phyloP scores from a whole-genome alignment of 1,140 invertebrate species.

The Philotrypesis tridentata region DNA sequence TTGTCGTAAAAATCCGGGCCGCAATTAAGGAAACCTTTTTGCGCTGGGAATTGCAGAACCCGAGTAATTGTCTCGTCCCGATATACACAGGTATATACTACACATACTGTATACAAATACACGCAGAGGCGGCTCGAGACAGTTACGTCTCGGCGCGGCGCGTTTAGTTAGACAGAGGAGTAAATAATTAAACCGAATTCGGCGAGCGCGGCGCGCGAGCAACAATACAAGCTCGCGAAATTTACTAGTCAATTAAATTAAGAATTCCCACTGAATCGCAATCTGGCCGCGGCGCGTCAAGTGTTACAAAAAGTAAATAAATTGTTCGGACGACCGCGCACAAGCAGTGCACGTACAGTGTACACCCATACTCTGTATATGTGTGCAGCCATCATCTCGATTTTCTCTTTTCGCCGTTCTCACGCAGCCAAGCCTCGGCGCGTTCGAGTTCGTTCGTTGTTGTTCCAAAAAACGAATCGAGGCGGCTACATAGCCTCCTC shows the following conservation, averaged over 20 bases:
- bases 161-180: background rate
- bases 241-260: conserved; percentile 40
- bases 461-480: conserved; percentile 12
- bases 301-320: conserved; percentile 55
- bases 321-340: background rate
- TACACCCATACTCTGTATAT: too few species aligned
- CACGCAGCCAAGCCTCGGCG: background rate
- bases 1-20: background rate
- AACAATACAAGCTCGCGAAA: conserved; percentile 21
- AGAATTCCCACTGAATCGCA: conserved; percentile 42
- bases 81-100: too few species aligned
- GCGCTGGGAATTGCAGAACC: background rate
- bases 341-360: too few species aligned
- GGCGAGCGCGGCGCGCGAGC: too few species aligned
- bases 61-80: conserved; percentile 1
- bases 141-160: background rate
- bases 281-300: conserved; percentile 56
- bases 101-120: too few species aligned
- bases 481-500: background rate
- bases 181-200: conserved; percentile 22
- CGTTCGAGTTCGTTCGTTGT: too few species aligned
- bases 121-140: too few species aligned
- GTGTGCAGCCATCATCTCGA: conserved; percentile 8
- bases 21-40: conserved; percentile 22
- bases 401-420: conserved; percentile 33